These are phyloP conservation scores for Nephotettix cincticeps DNA, from an alignment of 1,140 invertebrate genomes.

Conservation along the genomic window DNA sequence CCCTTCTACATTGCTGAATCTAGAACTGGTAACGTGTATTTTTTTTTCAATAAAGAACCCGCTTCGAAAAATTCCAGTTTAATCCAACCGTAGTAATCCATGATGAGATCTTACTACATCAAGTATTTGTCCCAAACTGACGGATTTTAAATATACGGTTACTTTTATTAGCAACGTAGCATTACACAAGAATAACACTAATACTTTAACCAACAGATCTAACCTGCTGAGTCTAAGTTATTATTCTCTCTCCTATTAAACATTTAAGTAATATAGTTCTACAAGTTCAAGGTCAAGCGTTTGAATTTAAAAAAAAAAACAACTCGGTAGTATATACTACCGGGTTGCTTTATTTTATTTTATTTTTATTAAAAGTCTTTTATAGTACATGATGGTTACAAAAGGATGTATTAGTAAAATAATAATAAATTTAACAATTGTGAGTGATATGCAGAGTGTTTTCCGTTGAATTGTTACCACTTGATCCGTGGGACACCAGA, in stretches of 20 bases:
- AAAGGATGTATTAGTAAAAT: background rate
- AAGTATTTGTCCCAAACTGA: background rate
- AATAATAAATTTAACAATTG: background rate
- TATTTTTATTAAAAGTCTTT: background rate
- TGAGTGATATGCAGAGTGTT: background rate
- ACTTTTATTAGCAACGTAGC: no score
- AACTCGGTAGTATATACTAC: no score
- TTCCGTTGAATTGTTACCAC: conserved; percentile 1
- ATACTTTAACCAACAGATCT: background rate
- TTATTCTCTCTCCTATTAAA: background rate
- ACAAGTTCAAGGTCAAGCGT: background rate
- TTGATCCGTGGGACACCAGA: background rate
- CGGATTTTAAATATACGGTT: no score
- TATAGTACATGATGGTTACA: background rate
- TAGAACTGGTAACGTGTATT: no score
- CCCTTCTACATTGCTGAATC: no score
- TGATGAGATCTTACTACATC: no score
- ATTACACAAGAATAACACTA: background rate
- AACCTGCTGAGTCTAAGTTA: background rate
- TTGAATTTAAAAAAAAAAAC: background rate
- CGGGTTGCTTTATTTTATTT: background rate
- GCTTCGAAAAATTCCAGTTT: no score
- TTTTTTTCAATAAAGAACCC: background rate
- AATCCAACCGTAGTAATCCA: no score
- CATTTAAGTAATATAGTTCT: background rate